Percentiles rank a stretch among this genome's conserved stretches.
These are phyloP conservation scores for Rattus norvegicus DNA, from an alignment of 2,113 vertebrate genomes.

Conservation along the genomic window GRCr8 NC_086026.1:48795001-48795500, in stretches of 20 bases:
- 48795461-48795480: not conserved
- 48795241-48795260: not conserved
- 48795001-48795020: not conserved
- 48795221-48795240: not conserved
- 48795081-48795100: not conserved
- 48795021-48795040: not conserved
- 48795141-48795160: not conserved
- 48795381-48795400: not conserved
- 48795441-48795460: not conserved
- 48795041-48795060: not conserved
- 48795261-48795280: not conserved
- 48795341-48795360: not conserved
- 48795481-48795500: not conserved
- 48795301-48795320: slow-evolving; percentile 21
- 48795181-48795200: too few relatives aligned
- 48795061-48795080: not conserved
- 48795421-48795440: not conserved
- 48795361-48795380: not conserved
- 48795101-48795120: not conserved
- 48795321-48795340: not conserved
- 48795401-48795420: not conserved
- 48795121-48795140: not conserved
- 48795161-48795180: too few relatives aligned
- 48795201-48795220: not conserved
- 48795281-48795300: not conserved